phyloP scores from a whole-genome alignment of 1,140 invertebrate species.

The Littorina saxatilis region DNA sequence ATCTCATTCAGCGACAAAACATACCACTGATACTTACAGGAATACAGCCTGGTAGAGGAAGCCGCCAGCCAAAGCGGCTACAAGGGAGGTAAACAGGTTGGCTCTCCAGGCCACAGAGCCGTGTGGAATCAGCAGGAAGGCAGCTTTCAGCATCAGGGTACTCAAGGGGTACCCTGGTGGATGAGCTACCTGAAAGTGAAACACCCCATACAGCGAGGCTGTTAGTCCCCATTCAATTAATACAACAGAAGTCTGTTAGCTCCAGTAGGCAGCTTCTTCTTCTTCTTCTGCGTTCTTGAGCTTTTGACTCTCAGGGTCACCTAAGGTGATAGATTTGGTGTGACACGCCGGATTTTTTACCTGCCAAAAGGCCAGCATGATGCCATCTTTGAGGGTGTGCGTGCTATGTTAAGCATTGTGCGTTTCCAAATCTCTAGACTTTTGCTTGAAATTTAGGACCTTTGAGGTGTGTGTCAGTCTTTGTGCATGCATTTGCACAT shows the following conservation, averaged over 20 bases:
- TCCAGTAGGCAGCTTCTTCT: neutral
- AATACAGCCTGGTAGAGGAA: slow-evolving; percentile 56
- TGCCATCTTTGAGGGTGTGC: no score
- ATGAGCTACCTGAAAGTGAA: slow-evolving; percentile 71
- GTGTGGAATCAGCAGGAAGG: slow-evolving; percentile 56
- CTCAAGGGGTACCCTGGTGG: slow-evolving; percentile 74
- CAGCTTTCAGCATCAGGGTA: slow-evolving; percentile 63
- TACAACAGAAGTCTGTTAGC: neutral
- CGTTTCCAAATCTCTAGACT: no score
- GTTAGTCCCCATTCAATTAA: neutral
- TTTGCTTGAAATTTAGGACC: no score
- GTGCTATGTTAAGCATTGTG: no score
- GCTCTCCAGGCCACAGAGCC: slow-evolving; percentile 67
- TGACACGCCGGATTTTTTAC: no score
- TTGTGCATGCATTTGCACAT: no score
- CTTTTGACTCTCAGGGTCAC: neutral
- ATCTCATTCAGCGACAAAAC: neutral
- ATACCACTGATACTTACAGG: slow-evolving; percentile 49
- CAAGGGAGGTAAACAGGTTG: slow-evolving; percentile 63
- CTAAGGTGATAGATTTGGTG: neutral
- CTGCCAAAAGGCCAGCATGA: no score
- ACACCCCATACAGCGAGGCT: neutral
- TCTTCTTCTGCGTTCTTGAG: no score
- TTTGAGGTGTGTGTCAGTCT: no score
- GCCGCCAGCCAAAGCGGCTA: slow-evolving; percentile 50